phyloP scores from a whole-genome alignment of 1,140 invertebrate species.

The Heliconius congener region DNA sequence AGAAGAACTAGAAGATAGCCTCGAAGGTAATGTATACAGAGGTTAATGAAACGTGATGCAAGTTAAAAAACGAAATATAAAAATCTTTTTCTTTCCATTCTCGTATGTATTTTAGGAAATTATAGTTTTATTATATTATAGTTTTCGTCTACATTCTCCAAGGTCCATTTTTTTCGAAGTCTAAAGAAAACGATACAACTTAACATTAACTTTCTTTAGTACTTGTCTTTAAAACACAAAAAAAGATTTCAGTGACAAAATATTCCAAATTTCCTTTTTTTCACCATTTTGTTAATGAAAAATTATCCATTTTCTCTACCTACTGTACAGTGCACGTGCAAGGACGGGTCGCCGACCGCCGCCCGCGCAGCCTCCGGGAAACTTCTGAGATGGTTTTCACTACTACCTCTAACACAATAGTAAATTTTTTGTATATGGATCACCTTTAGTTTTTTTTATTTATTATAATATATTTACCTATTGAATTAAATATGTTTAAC shows the following conservation, averaged over 20 bases:
- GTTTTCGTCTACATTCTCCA: too few species aligned
- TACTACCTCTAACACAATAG: neutral
- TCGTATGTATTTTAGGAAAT: too few species aligned
- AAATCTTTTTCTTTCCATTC: too few species aligned
- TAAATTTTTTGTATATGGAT: neutral
- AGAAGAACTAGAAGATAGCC: too few species aligned
- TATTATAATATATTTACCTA: neutral
- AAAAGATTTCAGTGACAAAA: neutral
- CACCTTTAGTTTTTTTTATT: neutral
- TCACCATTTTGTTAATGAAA: neutral
- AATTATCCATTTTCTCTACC: neutral
- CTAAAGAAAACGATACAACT: too few species aligned
- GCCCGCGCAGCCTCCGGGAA: conserved; percentile 44
- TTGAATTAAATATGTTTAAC: neutral
- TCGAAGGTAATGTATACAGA: too few species aligned
- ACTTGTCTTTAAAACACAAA: too few species aligned
- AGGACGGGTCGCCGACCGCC: conserved; percentile 52
- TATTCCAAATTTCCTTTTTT: neutral
- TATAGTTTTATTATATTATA: too few species aligned
- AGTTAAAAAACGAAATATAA: too few species aligned
- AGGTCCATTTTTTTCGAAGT: too few species aligned
- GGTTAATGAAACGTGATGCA: too few species aligned
- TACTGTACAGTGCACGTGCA: conserved; percentile 49
- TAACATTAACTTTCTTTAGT: too few species aligned
- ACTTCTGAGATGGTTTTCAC: conserved; percentile 8